Conservation (phyloP, 1,140 invertebrate species). For the Leptinotarsa texana region DNA sequence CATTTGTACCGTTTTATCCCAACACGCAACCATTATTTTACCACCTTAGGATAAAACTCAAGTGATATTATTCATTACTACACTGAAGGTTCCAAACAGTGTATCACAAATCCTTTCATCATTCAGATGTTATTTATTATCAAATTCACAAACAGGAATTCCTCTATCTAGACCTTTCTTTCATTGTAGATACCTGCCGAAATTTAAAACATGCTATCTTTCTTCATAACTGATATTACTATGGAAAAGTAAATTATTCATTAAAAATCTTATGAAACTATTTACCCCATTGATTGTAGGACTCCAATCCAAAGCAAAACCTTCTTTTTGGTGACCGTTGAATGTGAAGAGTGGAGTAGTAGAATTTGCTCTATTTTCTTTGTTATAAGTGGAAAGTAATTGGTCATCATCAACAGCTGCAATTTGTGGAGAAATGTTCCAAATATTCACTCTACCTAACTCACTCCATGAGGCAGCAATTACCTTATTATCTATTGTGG, state of each 20-base stretch:
- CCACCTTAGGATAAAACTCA: too few species aligned
- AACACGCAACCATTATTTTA: too few species aligned
- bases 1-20: too few species aligned
- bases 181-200: too few species aligned
- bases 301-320: constrained; percentile 95
- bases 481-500: constrained; percentile 61
- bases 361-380: constrained; percentile 60
- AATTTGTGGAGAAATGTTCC: constrained; percentile 83
- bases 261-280: constrained; percentile 28
- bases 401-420: constrained; percentile 74
- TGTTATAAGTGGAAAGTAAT: constrained; percentile 65
- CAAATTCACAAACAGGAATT: too few species aligned
- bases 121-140: too few species aligned
- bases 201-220: too few species aligned
- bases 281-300: constrained; percentile 72
- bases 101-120: too few species aligned
- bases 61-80: too few species aligned
- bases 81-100: too few species aligned
- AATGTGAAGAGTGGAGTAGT: constrained; percentile 83
- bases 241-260: constrained; percentile 8
- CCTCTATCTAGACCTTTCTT: too few species aligned
- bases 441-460: constrained; percentile 85
- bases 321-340: constrained; percentile 88
- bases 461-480: constrained; percentile 93
- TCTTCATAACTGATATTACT: too few species aligned